A percentile compares a stretch with the other conserved stretches of the same genome.
phyloP scores from a whole-genome alignment of 2,888 invertebrate genomes.

The Callosobruchus maculatus region DNA sequence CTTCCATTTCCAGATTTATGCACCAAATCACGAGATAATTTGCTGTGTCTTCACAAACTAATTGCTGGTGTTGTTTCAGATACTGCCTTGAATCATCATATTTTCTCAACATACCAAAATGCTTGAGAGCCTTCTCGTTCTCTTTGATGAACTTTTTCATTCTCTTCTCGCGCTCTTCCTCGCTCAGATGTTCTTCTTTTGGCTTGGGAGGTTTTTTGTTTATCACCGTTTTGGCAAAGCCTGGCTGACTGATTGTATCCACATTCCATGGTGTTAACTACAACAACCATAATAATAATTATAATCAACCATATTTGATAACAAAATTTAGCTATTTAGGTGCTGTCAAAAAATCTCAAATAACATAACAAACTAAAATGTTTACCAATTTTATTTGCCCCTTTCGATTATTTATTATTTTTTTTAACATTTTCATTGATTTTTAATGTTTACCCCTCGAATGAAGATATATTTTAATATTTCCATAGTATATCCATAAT shows the following conservation, averaged over 20 bases:
- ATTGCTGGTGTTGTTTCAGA: constrained; percentile 70
- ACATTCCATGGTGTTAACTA: constrained; percentile 91
- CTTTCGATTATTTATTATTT: no score
- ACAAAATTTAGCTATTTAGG: no score
- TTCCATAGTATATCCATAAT: no score
- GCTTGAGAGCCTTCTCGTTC: constrained; percentile 82
- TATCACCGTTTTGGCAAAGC: constrained; percentile 94
- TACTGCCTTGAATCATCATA: constrained; percentile 92
- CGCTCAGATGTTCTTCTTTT: constrained; percentile 71
- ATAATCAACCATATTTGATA: no score
- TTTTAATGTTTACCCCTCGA: no score
- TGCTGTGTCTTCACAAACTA: constrained; percentile 95
- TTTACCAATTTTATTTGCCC: no score
- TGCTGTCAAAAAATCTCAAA: no score
- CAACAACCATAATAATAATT: background rate
- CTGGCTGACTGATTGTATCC: constrained; percentile 95
- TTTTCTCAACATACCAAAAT: constrained; percentile 86
- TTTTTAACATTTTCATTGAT: no score
- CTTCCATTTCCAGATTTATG: constrained; percentile 95
- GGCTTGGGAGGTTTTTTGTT: constrained; percentile 67
- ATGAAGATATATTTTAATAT: no score
- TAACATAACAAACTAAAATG: no score
- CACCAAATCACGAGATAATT: constrained; percentile 99
- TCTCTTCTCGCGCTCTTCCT: constrained; percentile 80
- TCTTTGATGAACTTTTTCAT: constrained; percentile 88